Evolutionary conservation across 2,797 vertebrate species (phyloP), one percentile per base, ranked within the genome.

Genomic region (Podarcis siculus): DNA sequence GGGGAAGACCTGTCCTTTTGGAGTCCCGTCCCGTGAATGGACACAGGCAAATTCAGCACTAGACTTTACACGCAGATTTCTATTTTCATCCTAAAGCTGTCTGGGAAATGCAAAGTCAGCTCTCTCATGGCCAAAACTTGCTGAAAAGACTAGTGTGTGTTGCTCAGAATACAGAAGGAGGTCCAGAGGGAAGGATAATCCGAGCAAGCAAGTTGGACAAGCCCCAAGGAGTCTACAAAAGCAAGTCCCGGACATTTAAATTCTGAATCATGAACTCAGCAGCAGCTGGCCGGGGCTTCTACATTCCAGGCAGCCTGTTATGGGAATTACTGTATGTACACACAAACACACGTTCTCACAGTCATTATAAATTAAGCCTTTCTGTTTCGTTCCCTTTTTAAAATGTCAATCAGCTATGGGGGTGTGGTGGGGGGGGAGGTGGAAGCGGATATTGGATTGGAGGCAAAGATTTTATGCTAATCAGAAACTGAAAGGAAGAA

Each of bases 401-500:
- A 92, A 88, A 91, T 88, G 82, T 82, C 79, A 91, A 90, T 83
- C 75, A 87, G 21, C 32, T 39, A 61, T 27, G 5, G 64, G 42
- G 5, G 6, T 39, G 39, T 1, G 42, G 42, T 1, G 0, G 0
- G 32, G 12, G 49, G 13, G 12, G 3, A 55, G 49, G 13, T 55
- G 49, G 49, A 55, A 55, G 13, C 0, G 49, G 49, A 4, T 55
- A 55, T 78, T 79, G 23, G 58, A 92, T 69, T 69, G 49, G 27
- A 91, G 77, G 82, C 83, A 86, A 91, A 83, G 49, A 89, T 90
- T 90, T 93, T 84, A 92, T 77, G 86, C 88, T 92, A 30, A 94
- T 94, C 83, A 93, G 93, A 94, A 94, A 95, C 90, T 85, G 93
- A 94, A 95, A 95, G 94, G 91, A 89, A 90, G 85, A 45, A 82